Evolutionary conservation across 2,113 vertebrate species (phyloP), one percentile per base, ranked within the genome.

Genomic region (Acrocephalus kingi): DNA sequence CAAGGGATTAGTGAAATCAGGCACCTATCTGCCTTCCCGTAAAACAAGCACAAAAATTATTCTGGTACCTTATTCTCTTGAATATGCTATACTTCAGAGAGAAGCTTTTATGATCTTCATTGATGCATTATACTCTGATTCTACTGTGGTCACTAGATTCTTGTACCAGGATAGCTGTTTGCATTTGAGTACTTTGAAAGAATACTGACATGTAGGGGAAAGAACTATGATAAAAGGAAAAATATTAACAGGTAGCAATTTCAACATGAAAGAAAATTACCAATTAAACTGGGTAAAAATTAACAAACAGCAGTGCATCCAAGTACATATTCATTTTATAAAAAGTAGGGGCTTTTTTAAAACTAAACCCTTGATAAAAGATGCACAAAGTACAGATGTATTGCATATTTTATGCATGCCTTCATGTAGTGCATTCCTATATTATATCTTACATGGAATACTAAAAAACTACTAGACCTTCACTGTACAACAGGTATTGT

Each of bases 381-480:
- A 98, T 82, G 86, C 63, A 93, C 41, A 93, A 75, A 94, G 71
- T 91, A 64, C 41, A 88, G 69, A 88, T 54, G 97, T 96, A 97
- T 81, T 96, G 88, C 93, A 94, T 94, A 94, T 96, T 92, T 96
- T 96, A 97, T 97, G 94, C 97, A 93, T 96, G 81, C 90, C 93
- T 94, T 97, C 92, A 92, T 61, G 90, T 94, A 97, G 94, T 93
- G 97, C 96, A 93, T 97, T 97, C 91, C 90, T 96, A 63, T 64
- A 94, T 92, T 97, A 82, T 87, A 93, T 35, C n/a, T 74, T 86
- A 87, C 55, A 89, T 68, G 92, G 66, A 96, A 94, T 41, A 93
- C 33, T 63, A 93, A n/a, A 87, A 89, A 88, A 39, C 49, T 66
- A 95, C 61, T 85, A 93, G 63, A 78, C 72, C 81, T 83, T 89